phyloP scores from a whole-genome alignment of 2,888 invertebrate species.

The Clanis bilineata region DNA sequence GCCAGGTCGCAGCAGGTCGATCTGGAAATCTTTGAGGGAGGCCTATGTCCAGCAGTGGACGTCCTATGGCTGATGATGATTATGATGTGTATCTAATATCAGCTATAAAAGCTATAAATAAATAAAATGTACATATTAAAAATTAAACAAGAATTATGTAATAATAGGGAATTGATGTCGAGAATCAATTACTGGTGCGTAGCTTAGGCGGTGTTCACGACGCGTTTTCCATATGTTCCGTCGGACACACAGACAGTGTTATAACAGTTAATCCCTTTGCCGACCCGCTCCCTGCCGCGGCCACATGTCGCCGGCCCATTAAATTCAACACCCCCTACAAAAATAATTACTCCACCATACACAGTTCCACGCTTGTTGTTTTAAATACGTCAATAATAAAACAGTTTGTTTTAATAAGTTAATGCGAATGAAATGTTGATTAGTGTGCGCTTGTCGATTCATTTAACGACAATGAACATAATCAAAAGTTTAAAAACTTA shows the following conservation, averaged over 20 bases:
- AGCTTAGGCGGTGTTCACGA: slow-evolving; percentile 43
- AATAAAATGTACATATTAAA: too few species aligned
- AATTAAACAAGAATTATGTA: not conserved
- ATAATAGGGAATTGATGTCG: not conserved
- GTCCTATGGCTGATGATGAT: too few species aligned
- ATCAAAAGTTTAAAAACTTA: too few species aligned
- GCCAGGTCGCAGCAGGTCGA: too few species aligned
- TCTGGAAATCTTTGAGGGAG: too few species aligned
- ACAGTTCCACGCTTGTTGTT: slow-evolving; percentile 52
- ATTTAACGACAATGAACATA: not conserved
- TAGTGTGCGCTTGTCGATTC: not conserved
- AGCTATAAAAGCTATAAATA: too few species aligned
- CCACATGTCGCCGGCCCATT: slow-evolving; percentile 72
- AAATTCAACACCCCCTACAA: slow-evolving; percentile 69
- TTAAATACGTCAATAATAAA: slow-evolving; percentile 51
- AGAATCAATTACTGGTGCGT: slow-evolving; percentile 33
- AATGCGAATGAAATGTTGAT: slow-evolving; percentile 1
- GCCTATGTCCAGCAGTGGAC: too few species aligned
- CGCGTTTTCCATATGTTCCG: slow-evolving; percentile 59
- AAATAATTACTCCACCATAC: slow-evolving; percentile 77
- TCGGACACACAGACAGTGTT: slow-evolving; percentile 39
- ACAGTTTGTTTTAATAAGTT: slow-evolving; percentile 21
- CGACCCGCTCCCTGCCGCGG: slow-evolving; percentile 32
- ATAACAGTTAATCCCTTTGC: slow-evolving; percentile 38
- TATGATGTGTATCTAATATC: too few species aligned